phyloP scores from a whole-genome alignment of 2,888 invertebrate genomes.

The Odiellus spinosus region DNA sequence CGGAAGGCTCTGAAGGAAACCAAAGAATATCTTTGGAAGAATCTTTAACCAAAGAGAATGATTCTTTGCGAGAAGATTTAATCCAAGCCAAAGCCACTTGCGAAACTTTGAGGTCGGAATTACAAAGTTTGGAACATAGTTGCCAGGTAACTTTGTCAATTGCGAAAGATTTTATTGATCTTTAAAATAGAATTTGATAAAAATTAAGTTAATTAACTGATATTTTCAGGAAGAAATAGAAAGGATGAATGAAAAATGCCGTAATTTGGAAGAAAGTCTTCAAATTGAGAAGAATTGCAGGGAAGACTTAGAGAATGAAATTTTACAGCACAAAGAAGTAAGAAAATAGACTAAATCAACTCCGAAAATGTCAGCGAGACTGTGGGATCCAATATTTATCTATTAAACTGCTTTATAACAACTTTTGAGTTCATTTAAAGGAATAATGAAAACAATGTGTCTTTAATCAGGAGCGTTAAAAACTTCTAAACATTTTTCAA shows the following conservation, averaged over 20 bases:
- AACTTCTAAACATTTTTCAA: too few species aligned
- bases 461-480: too few species aligned
- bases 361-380: too few species aligned
- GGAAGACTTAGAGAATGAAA: conserved; percentile 33
- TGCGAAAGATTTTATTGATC: too few species aligned
- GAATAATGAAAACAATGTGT: too few species aligned
- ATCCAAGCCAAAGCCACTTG: conserved; percentile 34
- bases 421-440: too few species aligned
- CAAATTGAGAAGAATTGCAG: conserved; percentile 30
- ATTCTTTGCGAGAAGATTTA: conserved; percentile 41
- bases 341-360: conserved; percentile 2
- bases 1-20: not conserved
- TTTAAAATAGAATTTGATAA: too few species aligned
- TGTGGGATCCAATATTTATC: too few species aligned
- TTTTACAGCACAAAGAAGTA: conserved; percentile 33
- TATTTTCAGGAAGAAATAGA: conserved; percentile 33
- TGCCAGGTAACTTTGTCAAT: too few species aligned
- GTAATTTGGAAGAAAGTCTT: conserved; percentile 35
- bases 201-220: too few species aligned
- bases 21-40: conserved; percentile 24
- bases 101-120: conserved; percentile 35
- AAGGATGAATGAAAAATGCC: conserved; percentile 30
- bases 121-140: conserved; percentile 35
- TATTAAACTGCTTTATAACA: too few species aligned
- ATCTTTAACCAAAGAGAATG: conserved; percentile 42